Evolutionary conservation across 2,113 vertebrate genomes (phyloP).

Genomic region (Phylloscopus trochilus): DNA sequence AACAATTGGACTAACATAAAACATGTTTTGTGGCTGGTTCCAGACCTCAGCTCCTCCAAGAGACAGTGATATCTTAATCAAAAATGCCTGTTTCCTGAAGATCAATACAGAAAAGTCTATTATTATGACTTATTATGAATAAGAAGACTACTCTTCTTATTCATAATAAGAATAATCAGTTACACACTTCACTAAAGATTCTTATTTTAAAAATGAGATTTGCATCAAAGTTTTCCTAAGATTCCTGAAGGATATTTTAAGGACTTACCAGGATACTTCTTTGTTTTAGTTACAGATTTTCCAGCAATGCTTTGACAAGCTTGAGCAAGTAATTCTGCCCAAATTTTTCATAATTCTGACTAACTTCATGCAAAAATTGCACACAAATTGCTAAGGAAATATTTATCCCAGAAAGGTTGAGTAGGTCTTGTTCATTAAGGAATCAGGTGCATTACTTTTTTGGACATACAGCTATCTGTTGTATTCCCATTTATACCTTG

Average conservation of each 20-base stretch:
- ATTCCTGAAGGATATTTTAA: background rate
- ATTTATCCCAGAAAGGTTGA: background rate
- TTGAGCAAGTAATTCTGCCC: background rate
- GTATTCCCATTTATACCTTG: background rate
- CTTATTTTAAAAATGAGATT: background rate
- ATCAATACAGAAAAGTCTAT: background rate
- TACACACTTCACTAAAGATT: background rate
- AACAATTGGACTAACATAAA: background rate
- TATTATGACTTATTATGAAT: too few relatives aligned
- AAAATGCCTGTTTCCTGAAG: background rate
- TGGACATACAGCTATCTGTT: background rate
- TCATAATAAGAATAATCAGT: background rate
- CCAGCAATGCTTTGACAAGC: background rate
- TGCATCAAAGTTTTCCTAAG: background rate
- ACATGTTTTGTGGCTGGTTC: background rate
- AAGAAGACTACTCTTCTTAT: background rate
- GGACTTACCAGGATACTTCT: background rate
- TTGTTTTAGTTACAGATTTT: background rate
- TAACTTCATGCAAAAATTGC: background rate
- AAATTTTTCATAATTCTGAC: background rate
- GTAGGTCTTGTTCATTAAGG: background rate
- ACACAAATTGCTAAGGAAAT: background rate
- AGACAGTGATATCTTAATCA: background rate
- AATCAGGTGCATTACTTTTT: background rate
- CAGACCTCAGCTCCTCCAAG: background rate